Base-by-base conservation (phyloP, 1,140 invertebrate genomes). In the Drosophila sechellia region DNA sequence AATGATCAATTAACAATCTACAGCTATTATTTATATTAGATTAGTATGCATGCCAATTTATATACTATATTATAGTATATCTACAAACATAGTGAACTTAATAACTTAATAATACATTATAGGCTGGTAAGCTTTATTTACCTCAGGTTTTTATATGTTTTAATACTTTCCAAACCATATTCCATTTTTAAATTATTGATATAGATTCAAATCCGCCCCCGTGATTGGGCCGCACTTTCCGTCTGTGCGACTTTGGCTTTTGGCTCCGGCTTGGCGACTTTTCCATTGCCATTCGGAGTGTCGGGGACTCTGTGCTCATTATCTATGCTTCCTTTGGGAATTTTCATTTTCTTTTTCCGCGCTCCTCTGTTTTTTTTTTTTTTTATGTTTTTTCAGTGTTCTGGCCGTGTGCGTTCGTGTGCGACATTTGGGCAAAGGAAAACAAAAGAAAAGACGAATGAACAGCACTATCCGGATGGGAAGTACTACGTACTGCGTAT, bases 311-410 rank as follows among this genome's bases (percentile, higher is more conserved):
- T 56, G 68, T 70, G 79, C 77, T 89, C 84, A 89, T 89, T 89
- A 89, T 89, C 85, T 89, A 89, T 90, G 84, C 79, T 89, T 89
- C 84, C 84, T 89, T 89, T 89, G 84, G 84, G 84, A 89, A 89
- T 89, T 89, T 90, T 89, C 84, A 89, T 89, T 89, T 89, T 89
- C 79, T 84, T 87, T 87, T 68, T 57, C 53, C 25, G 49, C 39
- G 70, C 46, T 72, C 39, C 25, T 50, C 25, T 34, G 11, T 42
- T n/a, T 1, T 64, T 42, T 11, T 1, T 64, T 42, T 11, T 20
- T 25, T 49, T 13, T 37, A 4, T 12, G 3, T 37, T 37, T 37
- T 39, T 39, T 39, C 13, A 39, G 54, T 53, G 53, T 69, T 81
- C 57, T 76, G n/a, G 81, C 59, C 58, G 84, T 86, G 83, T 83